Evolutionary conservation across 2,113 vertebrate species (phyloP), one percentile per base, ranked within the genome.

Genomic region (Cathartes aura): DNA sequence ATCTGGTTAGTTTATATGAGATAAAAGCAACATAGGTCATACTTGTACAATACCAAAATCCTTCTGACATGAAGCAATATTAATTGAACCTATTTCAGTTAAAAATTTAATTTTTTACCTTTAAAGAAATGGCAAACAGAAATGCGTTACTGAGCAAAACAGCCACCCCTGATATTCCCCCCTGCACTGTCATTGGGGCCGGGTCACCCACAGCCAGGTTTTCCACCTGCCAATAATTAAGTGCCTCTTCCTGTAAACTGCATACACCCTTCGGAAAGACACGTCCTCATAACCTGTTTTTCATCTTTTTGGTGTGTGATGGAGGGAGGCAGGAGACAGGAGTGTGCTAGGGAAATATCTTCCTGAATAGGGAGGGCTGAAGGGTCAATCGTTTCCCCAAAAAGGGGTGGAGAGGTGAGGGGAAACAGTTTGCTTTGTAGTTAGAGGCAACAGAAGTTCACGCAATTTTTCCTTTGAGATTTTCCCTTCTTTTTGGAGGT

Each of bases 61-160:
- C 95, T 95, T 94, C 48, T 96, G 86, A 96, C 71, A 42, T 63
- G 66, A 96, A 88, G 73, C 91, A 93, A 72, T 90, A 95, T 90
- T 95, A 92, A 95, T 90, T 91, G 12, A 68, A 82, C n/a, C 66
- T 89, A 66, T 80, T 98, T 96, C 22, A 90, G 81, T 89, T 97
- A 90, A 94, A 97, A 97, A 89, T 74, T 34, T 74, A 95, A 76
- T 81, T 94, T 59, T 89, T 97, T 90, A 42, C 45, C 55, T 94
- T 91, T 97, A 89, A 97, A 97, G 86, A 95, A 96, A 94, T 53
- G 10, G 36, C 73, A 89, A 95, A 5, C 81, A 95, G 88, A 96
- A 97, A 93, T 67, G 75, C 60, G 7, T 56, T 81, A 45, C 11
- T 42, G 56, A 93, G 67, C 68, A 94, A 92, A 97, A 80, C 48